Conservation (phyloP, 1,140 invertebrate species). For the Lethocerus indicus region DNA sequence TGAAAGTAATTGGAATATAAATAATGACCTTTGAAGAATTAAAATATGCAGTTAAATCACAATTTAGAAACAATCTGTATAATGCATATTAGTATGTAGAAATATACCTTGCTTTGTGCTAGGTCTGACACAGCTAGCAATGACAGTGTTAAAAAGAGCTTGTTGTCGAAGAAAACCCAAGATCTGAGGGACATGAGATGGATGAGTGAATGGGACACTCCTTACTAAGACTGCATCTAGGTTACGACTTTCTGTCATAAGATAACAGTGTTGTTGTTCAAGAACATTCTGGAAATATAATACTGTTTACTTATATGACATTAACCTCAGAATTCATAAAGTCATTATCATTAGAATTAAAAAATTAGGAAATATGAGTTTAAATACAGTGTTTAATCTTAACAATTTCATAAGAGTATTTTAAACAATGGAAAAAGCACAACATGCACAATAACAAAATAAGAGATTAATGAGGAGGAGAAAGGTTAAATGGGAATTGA, state of each 20-base stretch:
- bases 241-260: constrained; percentile 64
- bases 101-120: constrained; percentile 48
- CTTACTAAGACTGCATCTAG: constrained; percentile 66
- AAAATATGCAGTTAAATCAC: constrained; percentile 6
- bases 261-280: constrained; percentile 87
- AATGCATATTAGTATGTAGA: not conserved
- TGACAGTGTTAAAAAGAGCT: constrained; percentile 75
- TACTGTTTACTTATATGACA: constrained; percentile 3
- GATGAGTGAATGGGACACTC: constrained; percentile 83
- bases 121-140: constrained; percentile 71
- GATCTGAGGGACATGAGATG: constrained; percentile 79
- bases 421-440: too few species aligned
- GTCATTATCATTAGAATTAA: not conserved
- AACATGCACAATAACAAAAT: too few species aligned
- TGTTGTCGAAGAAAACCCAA: constrained; percentile 73
- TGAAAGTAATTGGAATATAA: not conserved
- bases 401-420: too few species aligned
- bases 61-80: not conserved
- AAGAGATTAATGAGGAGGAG: too few species aligned
- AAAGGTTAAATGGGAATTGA: too few species aligned
- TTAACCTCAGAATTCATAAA: constrained; percentile 7
- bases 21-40: not conserved
- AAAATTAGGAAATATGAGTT: not conserved
- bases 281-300: constrained; percentile 54
- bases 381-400: too few species aligned